phyloP scores from a whole-genome alignment of 2,113 vertebrate genomes.

The Daphoenositta chrysoptera region DNA sequence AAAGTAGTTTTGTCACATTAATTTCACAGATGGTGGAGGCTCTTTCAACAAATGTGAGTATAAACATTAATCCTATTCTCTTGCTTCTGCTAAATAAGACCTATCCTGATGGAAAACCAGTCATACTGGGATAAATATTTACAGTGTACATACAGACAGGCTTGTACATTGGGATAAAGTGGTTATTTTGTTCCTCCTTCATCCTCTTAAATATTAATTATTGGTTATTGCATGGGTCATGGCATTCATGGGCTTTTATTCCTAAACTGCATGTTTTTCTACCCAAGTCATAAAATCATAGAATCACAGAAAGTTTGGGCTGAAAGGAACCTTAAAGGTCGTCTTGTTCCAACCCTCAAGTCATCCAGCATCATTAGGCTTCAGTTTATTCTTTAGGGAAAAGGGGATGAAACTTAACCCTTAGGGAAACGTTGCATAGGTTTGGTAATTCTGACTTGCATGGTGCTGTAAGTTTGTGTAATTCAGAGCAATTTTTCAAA shows the following conservation, averaged over 20 bases:
- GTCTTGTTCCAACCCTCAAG: neutral
- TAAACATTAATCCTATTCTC: neutral
- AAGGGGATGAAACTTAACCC: neutral
- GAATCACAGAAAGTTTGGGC: neutral
- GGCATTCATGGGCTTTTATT: neutral
- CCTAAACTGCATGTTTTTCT: neutral
- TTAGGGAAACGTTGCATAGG: neutral
- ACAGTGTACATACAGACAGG: neutral
- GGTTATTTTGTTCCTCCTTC: neutral
- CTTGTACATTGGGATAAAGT: neutral
- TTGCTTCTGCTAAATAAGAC: neutral
- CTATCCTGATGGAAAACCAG: neutral
- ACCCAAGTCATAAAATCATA: neutral
- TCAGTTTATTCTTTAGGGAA: neutral
- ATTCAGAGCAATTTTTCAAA: neutral
- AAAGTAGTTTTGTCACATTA: constrained; percentile 11
- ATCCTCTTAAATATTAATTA: neutral
- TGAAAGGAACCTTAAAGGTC: neutral
- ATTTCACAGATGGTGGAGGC: constrained; percentile 25
- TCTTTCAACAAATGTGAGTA: neutral
- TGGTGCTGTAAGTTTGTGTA: neutral
- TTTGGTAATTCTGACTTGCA: neutral
- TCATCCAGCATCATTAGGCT: neutral
- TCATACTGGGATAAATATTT: neutral
- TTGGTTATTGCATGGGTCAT: neutral